A percentile compares a stretch with the other conserved stretches of the same genome.
These are phyloP conservation scores for Spinibarbus caldwelli DNA, from an alignment of 2,797 vertebrate genomes.

Conservation along the genomic window DNA sequence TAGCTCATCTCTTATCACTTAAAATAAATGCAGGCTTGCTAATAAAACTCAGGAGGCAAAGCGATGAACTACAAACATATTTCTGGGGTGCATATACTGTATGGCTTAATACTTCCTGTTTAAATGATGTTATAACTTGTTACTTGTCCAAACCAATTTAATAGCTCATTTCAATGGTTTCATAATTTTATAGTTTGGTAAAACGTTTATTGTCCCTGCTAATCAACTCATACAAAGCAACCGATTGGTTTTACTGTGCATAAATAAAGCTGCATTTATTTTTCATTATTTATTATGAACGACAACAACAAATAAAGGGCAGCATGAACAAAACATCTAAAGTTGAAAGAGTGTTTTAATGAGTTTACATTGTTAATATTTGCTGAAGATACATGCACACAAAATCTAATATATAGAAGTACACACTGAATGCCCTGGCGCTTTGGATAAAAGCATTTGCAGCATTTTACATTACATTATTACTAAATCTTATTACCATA, in stretches of 20 bases:
- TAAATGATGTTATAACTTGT: background rate
- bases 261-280: slow-evolving; percentile 26
- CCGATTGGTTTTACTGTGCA: slow-evolving; percentile 43
- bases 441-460: background rate
- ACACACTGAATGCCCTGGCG: background rate
- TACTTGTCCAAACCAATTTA: slow-evolving; percentile 18
- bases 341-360: background rate
- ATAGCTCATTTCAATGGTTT: slow-evolving; percentile 14
- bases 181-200: background rate
- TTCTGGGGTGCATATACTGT: background rate
- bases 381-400: background rate
- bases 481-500: background rate
- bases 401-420: background rate
- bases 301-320: slow-evolving; percentile 18
- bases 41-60: background rate
- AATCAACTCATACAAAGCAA: slow-evolving; percentile 18
- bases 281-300: slow-evolving; percentile 38
- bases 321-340: slow-evolving; percentile 10
- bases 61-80: background rate
- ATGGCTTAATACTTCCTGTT: background rate
- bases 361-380: background rate
- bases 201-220: background rate
- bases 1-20: slow-evolving; percentile 1
- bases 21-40: background rate
- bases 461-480: background rate